These are phyloP conservation scores for Ondatra zibethicus DNA, from an alignment of 2,113 vertebrate species.

Conservation along the genomic window DNA sequence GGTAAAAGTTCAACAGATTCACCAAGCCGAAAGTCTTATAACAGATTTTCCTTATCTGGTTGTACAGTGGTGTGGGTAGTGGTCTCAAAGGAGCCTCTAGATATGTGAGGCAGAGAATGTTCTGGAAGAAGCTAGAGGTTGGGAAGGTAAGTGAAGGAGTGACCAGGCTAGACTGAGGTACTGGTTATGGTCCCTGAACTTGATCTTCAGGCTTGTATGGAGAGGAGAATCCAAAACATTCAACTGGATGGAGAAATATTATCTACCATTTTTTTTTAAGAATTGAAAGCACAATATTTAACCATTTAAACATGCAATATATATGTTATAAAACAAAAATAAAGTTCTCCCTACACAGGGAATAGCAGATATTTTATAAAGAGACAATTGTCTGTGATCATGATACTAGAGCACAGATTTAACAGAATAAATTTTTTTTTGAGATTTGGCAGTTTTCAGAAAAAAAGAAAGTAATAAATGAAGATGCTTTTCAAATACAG, in stretches of 20 bases:
- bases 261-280: neutral
- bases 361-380: neutral
- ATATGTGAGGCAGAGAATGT: neutral
- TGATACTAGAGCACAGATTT: neutral
- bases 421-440: neutral
- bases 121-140: neutral
- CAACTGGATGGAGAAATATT: neutral
- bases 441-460: neutral
- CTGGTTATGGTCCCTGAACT: neutral
- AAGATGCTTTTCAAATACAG: neutral
- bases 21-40: neutral
- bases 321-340: neutral
- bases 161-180: accelerated
- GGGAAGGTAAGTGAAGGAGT: accelerated
- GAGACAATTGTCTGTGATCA: neutral
- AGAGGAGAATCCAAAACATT: neutral
- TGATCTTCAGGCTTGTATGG: neutral
- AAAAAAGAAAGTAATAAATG: neutral
- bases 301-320: neutral
- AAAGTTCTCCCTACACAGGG: neutral
- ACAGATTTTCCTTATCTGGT: neutral
- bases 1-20: neutral
- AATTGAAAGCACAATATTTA: neutral
- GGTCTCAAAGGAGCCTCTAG: neutral
- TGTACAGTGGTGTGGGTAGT: neutral